Conservation (phyloP, 2,113 vertebrate species). For the Sorex araneus region DNA sequence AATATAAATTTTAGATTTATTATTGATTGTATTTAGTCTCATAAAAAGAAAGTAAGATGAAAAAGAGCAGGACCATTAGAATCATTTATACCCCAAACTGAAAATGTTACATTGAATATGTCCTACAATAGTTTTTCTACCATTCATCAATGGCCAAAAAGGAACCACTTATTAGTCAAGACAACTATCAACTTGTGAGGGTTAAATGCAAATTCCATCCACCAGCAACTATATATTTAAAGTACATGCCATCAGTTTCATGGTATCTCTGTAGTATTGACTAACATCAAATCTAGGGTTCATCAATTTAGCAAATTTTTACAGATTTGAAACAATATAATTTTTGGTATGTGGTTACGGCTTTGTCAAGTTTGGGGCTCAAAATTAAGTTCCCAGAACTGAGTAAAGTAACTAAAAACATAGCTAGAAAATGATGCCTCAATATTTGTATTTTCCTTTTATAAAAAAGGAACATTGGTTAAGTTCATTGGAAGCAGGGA, state of each 20-base stretch:
- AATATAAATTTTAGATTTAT: too few species aligned
- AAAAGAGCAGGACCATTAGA: too few species aligned
- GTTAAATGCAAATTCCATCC: background rate
- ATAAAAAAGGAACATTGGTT: constrained; percentile 42
- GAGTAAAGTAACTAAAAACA: constrained; percentile 4
- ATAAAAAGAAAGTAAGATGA: too few species aligned
- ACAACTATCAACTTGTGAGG: background rate
- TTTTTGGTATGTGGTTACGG: background rate
- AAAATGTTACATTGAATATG: too few species aligned
- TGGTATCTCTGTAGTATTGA: background rate
- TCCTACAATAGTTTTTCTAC: background rate
- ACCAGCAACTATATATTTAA: background rate
- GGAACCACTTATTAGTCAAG: background rate
- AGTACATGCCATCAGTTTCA: background rate
- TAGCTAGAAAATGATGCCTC: background rate
- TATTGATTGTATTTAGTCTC: too few species aligned
- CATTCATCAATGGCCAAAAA: background rate
- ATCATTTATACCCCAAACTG: too few species aligned
- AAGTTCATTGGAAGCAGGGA: background rate
- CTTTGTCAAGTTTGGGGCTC: background rate
- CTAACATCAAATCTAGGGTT: background rate
- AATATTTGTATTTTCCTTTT: background rate
- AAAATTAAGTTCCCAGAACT: background rate
- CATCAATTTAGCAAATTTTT: background rate
- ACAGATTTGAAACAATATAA: background rate